phyloP scores from a whole-genome alignment of 1,140 invertebrate genomes.

The Galleria mellonella region DNA sequence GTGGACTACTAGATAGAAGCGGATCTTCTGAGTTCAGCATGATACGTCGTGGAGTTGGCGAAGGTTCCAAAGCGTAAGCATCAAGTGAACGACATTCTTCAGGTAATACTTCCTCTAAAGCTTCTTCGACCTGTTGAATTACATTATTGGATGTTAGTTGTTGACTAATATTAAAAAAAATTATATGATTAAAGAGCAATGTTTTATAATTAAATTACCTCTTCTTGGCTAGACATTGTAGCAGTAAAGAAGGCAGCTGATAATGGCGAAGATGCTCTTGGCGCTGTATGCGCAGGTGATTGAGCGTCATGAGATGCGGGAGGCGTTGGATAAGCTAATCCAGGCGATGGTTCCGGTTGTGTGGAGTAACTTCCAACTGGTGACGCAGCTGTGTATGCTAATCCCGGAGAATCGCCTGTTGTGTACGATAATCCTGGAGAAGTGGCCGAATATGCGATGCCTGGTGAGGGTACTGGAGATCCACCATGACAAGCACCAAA shows the following conservation, averaged over 20 bases:
- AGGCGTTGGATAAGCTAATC: constrained; percentile 87
- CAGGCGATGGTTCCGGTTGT: constrained; percentile 81
- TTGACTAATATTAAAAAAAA: not conserved
- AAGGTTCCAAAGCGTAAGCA: constrained; percentile 78
- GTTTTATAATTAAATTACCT: constrained; percentile 44
- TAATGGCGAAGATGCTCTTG: constrained; percentile 74
- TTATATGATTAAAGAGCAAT: not conserved
- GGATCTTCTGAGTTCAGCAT: constrained; percentile 91
- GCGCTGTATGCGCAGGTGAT: constrained; percentile 73
- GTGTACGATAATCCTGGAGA: constrained; percentile 59
- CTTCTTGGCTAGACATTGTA: constrained; percentile 89
- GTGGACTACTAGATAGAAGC: constrained; percentile 85
- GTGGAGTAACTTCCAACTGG: constrained; percentile 65
- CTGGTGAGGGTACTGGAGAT: constrained; percentile 71
- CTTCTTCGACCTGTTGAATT: constrained; percentile 79
- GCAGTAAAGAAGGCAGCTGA: constrained; percentile 89
- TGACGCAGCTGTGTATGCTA: constrained; percentile 70
- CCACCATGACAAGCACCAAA: constrained; percentile 83
- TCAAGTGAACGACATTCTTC: constrained; percentile 81
- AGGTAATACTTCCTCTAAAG: constrained; percentile 85
- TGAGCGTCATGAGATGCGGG: constrained; percentile 88
- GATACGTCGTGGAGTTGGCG: constrained; percentile 76
- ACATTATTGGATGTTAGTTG: too few species aligned
- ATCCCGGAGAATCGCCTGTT: constrained; percentile 53
- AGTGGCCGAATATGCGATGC: constrained; percentile 51